Evolutionary conservation across 2,888 invertebrate genomes (phyloP), one percentile per base, ranked within the genome.

Genomic region (Merodon equestris): DNA sequence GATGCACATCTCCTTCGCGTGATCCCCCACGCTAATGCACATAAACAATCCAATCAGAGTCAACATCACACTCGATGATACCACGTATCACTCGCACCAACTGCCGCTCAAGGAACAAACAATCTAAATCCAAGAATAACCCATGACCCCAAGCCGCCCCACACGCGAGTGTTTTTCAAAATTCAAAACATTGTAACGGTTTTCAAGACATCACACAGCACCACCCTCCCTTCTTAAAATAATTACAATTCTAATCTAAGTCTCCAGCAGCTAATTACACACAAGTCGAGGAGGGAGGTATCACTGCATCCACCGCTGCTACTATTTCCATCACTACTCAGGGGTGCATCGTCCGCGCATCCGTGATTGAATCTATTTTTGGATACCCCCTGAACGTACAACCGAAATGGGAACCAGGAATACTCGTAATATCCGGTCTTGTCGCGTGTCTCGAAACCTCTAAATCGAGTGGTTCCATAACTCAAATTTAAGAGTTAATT

Each of bases 201-300:
- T 76, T 13, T 56, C 40, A 44, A 1, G 34, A 70, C 27, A 27
- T 4, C 27, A 10, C 10, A 40, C 12, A 40, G 40, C 40, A 40
- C 40, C 76, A 56, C 67, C 48, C 75, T 58, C 63, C 9, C 53
- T 60, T 66, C 66, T 72, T 45, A 56, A 75, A 70, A 70, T 70
- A 75, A 75, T 75, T 70, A 70, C 70, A 67, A 67, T 66, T 71
- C 48, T 56, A 67, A 77, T 77, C 76, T 61, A 77, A 63, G 74
- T 45, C 63, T 68, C 34, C 40, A 64, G 68, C 73, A 64, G 68
- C 73, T 74, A 79, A 79, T 79, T 73, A 73, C 27, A 63, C 76
- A 71, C 36, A 61, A 47, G 40, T 13, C 10, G 12, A 27, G 45
- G 27, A 44, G 53, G 56, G 12, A 63, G 54, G 42, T 27, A 44